These are phyloP conservation scores for Larimichthys polyactis DNA, from an alignment of 2,113 vertebrate species.

Conservation along the genomic window DNA sequence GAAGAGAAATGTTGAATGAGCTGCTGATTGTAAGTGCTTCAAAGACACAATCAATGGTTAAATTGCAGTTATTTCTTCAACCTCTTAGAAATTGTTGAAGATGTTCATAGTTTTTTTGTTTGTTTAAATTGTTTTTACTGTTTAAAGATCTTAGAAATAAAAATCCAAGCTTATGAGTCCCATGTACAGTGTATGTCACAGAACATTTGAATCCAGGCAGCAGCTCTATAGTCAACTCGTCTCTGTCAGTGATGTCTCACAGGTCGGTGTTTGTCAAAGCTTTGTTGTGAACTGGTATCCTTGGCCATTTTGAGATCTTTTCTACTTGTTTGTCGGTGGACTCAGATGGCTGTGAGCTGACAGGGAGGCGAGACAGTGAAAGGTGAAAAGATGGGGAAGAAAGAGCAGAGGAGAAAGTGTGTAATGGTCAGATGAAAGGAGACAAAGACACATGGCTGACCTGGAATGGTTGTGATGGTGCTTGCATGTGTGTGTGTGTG, in stretches of 20 bases:
- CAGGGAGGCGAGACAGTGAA: slow-evolving; percentile 42
- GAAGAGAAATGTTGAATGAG: not conserved
- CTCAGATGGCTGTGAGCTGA: slow-evolving; percentile 33
- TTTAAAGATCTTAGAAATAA: not conserved
- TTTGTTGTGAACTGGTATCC: slow-evolving; percentile 13
- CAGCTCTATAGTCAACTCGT: not conserved
- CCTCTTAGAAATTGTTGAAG: not conserved
- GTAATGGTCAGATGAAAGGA: slow-evolving; percentile 54
- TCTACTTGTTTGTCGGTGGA: slow-evolving; percentile 23
- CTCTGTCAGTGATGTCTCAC: slow-evolving; percentile 1
- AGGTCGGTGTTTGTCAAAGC: slow-evolving; percentile 8
- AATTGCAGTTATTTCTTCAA: no score
- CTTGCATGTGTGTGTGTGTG: slow-evolving; percentile 7
- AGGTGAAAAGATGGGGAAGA: slow-evolving; percentile 32
- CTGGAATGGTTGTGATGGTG: slow-evolving; percentile 17
- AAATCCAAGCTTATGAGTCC: not conserved
- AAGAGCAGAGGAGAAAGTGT: slow-evolving; percentile 28
- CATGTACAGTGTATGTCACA: no score
- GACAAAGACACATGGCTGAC: slow-evolving; percentile 56
- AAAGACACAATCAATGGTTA: not conserved
- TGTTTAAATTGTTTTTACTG: not conserved
- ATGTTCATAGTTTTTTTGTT: not conserved
- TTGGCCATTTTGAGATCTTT: slow-evolving; percentile 4
- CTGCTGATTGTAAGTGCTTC: not conserved
- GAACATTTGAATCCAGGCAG: not conserved